Percentiles rank a stretch among this genome's conserved stretches.
Conservation (phyloP, 2,797 vertebrate genomes). For the Gallinago stenura region DNA sequence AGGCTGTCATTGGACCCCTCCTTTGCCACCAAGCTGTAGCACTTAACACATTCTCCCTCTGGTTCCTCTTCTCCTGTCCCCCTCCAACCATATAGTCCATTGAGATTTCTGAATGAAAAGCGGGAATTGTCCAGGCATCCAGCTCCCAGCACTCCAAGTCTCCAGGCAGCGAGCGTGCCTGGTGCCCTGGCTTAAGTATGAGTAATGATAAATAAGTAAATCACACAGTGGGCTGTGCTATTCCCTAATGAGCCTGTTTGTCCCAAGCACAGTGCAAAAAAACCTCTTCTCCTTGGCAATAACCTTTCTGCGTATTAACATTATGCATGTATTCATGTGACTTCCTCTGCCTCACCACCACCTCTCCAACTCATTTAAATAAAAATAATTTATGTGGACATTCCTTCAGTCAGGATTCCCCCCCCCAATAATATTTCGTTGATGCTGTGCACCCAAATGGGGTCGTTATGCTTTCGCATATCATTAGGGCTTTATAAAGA, state of each 20-base stretch:
- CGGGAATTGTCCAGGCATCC: background rate
- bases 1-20: conserved; percentile 27
- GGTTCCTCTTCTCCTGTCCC: conserved; percentile 13
- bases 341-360: conserved; percentile 74
- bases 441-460: conserved; percentile 76
- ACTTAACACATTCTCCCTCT: background rate
- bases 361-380: conserved; percentile 80
- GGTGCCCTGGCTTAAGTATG: conserved; percentile 53
- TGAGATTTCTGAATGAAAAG: background rate
- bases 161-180: conserved; percentile 18
- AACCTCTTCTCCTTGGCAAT: conserved; percentile 72
- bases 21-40: conserved; percentile 1
- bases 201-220: conserved; percentile 60
- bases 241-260: conserved; percentile 76
- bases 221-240: conserved; percentile 45
- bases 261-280: conserved; percentile 69
- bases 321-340: conserved; percentile 89
- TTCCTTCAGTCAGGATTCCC: conserved; percentile 81
- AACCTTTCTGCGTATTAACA: conserved; percentile 88
- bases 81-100: background rate
- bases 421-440: conserved; percentile 68
- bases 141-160: conserved; percentile 42
- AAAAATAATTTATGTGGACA: conserved; percentile 86
- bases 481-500: conserved; percentile 92
- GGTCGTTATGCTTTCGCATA: conserved; percentile 83